Conservation (phyloP, 2,888 invertebrate species). For the Ceramica pisi region DNA sequence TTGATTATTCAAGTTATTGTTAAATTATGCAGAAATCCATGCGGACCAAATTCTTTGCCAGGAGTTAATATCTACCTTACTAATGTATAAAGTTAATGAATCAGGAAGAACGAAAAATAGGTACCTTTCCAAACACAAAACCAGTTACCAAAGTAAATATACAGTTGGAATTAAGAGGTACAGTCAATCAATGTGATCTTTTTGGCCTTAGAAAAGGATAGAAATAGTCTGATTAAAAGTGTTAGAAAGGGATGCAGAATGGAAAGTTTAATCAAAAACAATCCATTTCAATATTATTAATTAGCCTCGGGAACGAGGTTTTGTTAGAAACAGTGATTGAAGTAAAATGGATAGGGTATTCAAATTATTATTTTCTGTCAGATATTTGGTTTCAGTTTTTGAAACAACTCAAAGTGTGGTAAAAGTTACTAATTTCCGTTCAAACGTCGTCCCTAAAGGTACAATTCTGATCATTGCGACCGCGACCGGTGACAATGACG, state of each 20-base stretch:
- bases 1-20: neutral
- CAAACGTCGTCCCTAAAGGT: no score
- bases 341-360: conserved; percentile 58
- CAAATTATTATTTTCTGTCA: neutral
- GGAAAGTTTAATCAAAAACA: conserved; percentile 81
- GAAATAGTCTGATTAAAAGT: conserved; percentile 4
- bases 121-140: conserved; percentile 67
- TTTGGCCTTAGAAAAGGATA: conserved; percentile 42
- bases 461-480: no score
- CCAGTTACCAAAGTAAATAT: conserved; percentile 75
- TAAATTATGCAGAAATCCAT: neutral
- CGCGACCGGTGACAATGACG: no score
- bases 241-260: conserved; percentile 61
- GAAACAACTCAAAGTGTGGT: no score
- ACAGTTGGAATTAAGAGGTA: conserved; percentile 67
- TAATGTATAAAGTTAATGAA: conserved; percentile 11
- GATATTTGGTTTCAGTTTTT: neutral
- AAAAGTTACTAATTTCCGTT: no score
- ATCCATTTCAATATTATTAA: conserved; percentile 84
- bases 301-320: conserved; percentile 73
- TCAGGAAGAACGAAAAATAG: conserved; percentile 55
- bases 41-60: neutral
- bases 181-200: conserved; percentile 75
- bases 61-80: neutral
- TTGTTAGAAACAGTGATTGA: conserved; percentile 43